Base-by-base conservation (phyloP, 2,888 invertebrate species). In the Mellilla xanthometata region DNA sequence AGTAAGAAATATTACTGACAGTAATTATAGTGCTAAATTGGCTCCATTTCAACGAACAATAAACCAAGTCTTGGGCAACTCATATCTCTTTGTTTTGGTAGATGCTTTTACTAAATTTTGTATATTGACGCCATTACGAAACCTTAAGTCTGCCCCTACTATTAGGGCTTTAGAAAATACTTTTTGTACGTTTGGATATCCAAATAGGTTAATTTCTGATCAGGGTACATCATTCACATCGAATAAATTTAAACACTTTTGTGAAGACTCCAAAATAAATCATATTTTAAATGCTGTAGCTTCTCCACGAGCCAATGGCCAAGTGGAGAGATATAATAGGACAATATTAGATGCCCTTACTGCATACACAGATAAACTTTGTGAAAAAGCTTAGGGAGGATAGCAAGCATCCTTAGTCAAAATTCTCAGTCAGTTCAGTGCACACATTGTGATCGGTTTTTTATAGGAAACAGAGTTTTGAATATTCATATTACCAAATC, bases 251-350 rank as follows among this genome's bases (percentile, higher is more conserved):
- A 19, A 19, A 19, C 15, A 19, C 15, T 19, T 19, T 19, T 10
- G 10, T 28, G 22, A 12, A 34, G 12, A 8, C 28, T 9, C 9
- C 44, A 22, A 33, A 36, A 28, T 19, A 19, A 19, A 19, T 19
- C 15, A 19, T 1, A 19, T 19, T 12, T 23, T 39, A 12, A 46
- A 46, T 12, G 46, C 46, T 2, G 46, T 46, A 8, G 40, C 46
- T 6, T 35, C 46, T 4, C 46, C 46, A 10, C 29, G 46, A 7
- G 46, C 46, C 7, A 40, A 40, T 12, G 1, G 15, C 15, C 15
- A 19, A 19, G 15, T 19, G 15, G 1, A 19, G 6, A 19, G 2
- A 19, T 19, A 1, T 19, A 19, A 19, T 19, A 19, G 15, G 15
- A 19, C 15, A 19, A 30, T 30, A 8, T n/a, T 30, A 3, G 2